Evolutionary conservation across 35 echinoderm and acorn worm species (phyloP), one percentile per base, ranked within the genome.

Genomic region (Heliocidaris tuberculata): DNA sequence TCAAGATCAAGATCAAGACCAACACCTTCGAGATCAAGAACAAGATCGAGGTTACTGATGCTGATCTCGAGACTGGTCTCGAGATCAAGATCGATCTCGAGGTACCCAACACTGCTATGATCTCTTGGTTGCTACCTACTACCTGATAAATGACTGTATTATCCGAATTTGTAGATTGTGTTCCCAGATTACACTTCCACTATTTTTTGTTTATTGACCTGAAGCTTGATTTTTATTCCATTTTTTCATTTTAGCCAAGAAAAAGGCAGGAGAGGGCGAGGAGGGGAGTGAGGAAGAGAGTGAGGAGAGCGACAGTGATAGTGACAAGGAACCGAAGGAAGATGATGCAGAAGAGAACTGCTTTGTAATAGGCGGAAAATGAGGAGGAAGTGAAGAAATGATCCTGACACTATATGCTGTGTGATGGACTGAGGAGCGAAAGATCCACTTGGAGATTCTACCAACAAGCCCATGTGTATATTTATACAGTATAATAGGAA

Each of bases 301-400:
- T 6, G 94, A 94, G 7, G 92, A 90, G 11, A 94, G 59, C 47
- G 85, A 32, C 12, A 90, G 86, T 94, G 95, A 94, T 49, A 59
- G 47, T 24, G 94, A 95, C 31, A 89, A 88, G 47, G 94, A 35
- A 92, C 48, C 48, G 16, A 88, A 88, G 86, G 86, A 88, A 17
- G 95, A 97, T 97, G 95, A 96, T 96, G 97, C 95, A 27, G 85
- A 97, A 21, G 94, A 86, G 48, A 97, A 96, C 59, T 97, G 97
- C 85, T 97, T 97, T 96, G 95, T 97, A 85, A 97, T 97, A 78
- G 97, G 97, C 32, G 97, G 97, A 95, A 97, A 91, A 85, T 97
- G 94, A 96, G 50, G 17, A 24, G 27, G 49, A 78, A 24, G 21
- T 56, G 17, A 24, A 11, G 47, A 78, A 24, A 24, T 56, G 27